phyloP scores from a whole-genome alignment of 2,113 vertebrate species.

The Gobio gobio region DNA sequence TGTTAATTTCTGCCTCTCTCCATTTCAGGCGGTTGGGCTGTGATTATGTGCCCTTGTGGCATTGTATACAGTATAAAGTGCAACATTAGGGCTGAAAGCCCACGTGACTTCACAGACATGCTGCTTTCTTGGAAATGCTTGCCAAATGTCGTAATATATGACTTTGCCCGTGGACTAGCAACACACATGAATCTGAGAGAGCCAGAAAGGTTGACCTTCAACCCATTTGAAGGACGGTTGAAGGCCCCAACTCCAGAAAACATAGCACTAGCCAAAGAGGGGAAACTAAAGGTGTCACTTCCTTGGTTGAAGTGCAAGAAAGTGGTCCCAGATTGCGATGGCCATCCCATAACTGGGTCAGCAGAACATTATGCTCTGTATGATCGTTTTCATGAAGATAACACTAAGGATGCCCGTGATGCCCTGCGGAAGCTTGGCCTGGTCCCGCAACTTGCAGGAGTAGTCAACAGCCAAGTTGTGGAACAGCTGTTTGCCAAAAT shows the following conservation, averaged over 20 bases:
- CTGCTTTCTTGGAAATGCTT: conserved; percentile 3
- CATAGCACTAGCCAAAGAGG: not conserved
- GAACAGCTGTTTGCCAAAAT: not conserved
- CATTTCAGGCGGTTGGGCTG: conserved; percentile 15
- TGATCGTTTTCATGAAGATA: not conserved
- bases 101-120: conserved; percentile 16
- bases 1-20: not conserved
- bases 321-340: not conserved
- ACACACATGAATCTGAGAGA: conserved; percentile 8
- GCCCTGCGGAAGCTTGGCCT: too few relatives aligned
- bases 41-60: conserved; percentile 25
- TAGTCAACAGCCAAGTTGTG: not conserved
- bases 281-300: too few relatives aligned
- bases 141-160: not conserved
- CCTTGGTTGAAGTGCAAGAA: too few relatives aligned
- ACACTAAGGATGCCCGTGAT: not conserved
- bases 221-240: conserved; percentile 4
- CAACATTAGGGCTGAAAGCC: conserved; percentile 8
- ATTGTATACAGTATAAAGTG: not conserved
- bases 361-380: not conserved
- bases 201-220: conserved; percentile 5
- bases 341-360: not conserved
- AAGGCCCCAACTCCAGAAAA: not conserved
- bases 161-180: not conserved
- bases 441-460: too few relatives aligned